Conservation (phyloP, 2,113 vertebrate genomes). For the Tupaia tana region DNA sequence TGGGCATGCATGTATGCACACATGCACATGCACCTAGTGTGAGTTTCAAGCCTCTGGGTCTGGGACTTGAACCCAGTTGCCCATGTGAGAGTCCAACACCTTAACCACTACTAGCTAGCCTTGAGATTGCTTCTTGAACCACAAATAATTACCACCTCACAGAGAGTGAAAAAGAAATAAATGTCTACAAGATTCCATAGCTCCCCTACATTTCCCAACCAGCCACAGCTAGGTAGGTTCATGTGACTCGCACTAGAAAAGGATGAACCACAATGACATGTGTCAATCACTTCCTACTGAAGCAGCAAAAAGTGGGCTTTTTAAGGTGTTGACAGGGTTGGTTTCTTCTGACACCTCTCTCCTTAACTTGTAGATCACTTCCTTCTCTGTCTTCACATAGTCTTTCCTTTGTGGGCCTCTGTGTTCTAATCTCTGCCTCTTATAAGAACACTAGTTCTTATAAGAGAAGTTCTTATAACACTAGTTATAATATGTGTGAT, state of each 20-base stretch:
- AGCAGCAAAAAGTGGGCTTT: not conserved
- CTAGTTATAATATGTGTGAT: no score
- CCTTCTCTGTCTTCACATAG: not conserved
- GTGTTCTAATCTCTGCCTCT: not conserved
- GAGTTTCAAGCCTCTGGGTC: no score
- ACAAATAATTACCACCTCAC: not conserved
- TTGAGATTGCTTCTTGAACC: not conserved
- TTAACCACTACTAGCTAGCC: no score
- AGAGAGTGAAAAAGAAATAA: not conserved
- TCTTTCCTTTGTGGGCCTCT: not conserved
- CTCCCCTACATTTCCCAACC: not conserved
- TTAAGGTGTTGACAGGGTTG: no score
- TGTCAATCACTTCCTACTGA: not conserved
- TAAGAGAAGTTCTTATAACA: no score
- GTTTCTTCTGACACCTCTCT: not conserved
- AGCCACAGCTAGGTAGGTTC: not conserved
- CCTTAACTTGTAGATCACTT: not conserved
- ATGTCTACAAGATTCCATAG: not conserved
- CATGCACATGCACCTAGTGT: no score
- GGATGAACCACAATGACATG: not conserved
- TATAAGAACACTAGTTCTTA: not conserved
- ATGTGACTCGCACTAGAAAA: not conserved
- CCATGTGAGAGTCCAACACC: no score
- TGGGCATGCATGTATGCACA: no score
- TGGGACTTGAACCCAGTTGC: no score